Evolutionary conservation across 2,888 invertebrate genomes (phyloP), one percentile per base, ranked within the genome.

Genomic region (Deilephila elpenor): DNA sequence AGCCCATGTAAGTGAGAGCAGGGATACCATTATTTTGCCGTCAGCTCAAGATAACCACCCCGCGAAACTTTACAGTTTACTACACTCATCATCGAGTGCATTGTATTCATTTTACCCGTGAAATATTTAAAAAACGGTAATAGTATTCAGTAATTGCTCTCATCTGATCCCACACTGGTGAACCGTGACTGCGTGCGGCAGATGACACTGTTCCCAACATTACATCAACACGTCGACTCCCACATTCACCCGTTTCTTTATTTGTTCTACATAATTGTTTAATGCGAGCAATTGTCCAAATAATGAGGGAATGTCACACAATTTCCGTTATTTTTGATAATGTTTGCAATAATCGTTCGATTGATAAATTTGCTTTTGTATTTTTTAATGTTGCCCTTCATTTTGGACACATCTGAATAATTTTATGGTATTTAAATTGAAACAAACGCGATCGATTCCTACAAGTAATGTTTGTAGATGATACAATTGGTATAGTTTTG

Each of bases 201-300:
- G 92, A 94, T 94, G 94, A 94, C 88, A 86, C 72, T 61, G 78
- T 93, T 94, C 94, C 88, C 94, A 93, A 89, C 89, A 92, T 85
- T 86, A 75, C 71, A 20, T 75, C 79, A 78, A 59, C 60, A 80
- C 89, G 86, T 85, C 78, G 74, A 80, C 82, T 92, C 90, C 91
- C 93, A 92, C 90, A 91, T 81, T 84, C 78, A 79, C 75, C 73
- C 74, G 73, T 86, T 88, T 89, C 89, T 88, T 85, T 77, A 75
- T 89, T 90, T 88, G 88, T 89, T 86, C 83, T 78, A 81, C 78
- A 75, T 90, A 91, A 93, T 92, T 90, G 90, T 92, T 93, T 91
- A 87, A 89, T 87, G 79, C 86, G 79, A 77, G 81, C 90, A 91
- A 92, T 91, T 86, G 87, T 82, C 81, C 78, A 73, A 85, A 86